phyloP scores from a whole-genome alignment of 1,140 invertebrate species.

The Pachypeltis micranthus region DNA sequence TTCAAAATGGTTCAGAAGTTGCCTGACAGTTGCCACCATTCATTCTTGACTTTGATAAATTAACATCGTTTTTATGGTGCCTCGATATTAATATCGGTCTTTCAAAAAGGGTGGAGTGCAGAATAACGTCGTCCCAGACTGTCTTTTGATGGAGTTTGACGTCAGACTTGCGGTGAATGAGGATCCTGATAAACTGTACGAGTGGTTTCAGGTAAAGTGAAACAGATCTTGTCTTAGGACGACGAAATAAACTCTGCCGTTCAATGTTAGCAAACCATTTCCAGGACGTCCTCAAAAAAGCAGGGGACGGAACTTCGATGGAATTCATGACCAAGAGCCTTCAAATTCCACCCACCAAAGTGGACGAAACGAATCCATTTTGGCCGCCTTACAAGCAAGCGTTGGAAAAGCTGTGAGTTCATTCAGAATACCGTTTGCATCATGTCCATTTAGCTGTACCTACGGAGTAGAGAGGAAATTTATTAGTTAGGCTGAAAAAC shows the following conservation, averaged over 20 bases:
- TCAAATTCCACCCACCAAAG: background rate
- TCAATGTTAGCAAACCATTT: too few relatives aligned
- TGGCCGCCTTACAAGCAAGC: background rate
- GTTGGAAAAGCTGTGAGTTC: background rate
- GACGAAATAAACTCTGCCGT: too few relatives aligned
- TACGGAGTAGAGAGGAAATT: too few relatives aligned
- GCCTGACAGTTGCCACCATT: too few relatives aligned
- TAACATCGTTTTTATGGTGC: too few relatives aligned
- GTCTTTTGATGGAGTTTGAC: background rate
- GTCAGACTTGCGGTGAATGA: constrained; percentile 3
- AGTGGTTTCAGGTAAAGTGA: background rate
- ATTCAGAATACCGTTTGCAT: too few relatives aligned
- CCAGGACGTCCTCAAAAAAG: constrained; percentile 1
- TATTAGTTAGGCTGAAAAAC: too few relatives aligned
- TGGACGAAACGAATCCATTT: constrained; percentile 9
- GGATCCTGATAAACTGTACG: background rate
- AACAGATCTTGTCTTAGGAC: background rate
- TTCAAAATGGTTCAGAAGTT: too few relatives aligned
- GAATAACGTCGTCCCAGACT: constrained; percentile 11
- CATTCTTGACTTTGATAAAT: too few relatives aligned
- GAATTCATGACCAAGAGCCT: background rate
- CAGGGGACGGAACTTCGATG: background rate
- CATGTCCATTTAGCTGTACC: too few relatives aligned
- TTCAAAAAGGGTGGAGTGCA: constrained; percentile 15
- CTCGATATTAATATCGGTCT: too few relatives aligned